These are phyloP conservation scores for Phortica okadai DNA, from an alignment of 2,888 invertebrate genomes.

Conservation along the genomic window DNA sequence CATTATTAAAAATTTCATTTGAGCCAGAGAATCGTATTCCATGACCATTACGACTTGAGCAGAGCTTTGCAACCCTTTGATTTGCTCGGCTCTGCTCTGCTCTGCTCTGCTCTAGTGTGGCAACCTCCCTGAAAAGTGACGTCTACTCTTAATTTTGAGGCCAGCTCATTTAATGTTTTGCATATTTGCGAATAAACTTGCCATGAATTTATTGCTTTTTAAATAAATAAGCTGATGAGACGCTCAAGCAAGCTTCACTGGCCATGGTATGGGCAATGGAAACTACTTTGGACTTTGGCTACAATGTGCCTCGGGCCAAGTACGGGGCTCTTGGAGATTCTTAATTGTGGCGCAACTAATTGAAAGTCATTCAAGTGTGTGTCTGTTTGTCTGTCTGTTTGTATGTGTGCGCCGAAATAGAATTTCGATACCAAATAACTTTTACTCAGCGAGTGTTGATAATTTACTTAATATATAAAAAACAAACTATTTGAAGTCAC, in stretches of 20 bases:
- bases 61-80: conserved; percentile 8
- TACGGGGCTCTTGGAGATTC: conserved; percentile 28
- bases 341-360: conserved; percentile 69
- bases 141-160: conserved; percentile 11
- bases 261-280: too few species aligned
- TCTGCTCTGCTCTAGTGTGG: conserved; percentile 47
- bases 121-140: background rate
- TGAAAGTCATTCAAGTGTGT: conserved; percentile 72
- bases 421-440: background rate
- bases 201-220: conserved; percentile 74
- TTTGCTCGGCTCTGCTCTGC: conserved; percentile 37
- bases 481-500: too few species aligned
- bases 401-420: background rate
- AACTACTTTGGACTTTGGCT: background rate
- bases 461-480: too few species aligned
- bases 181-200: conserved; percentile 69
- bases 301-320: conserved; percentile 10
- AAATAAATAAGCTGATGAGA: conserved; percentile 69
- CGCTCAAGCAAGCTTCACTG: background rate
- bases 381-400: background rate
- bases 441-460: too few species aligned
- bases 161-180: conserved; percentile 44
- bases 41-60: conserved; percentile 21
- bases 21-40: conserved; percentile 8
- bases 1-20: conserved; percentile 23